Percentiles rank a stretch among this genome's conserved stretches.
phyloP scores from a whole-genome alignment of 2,113 vertebrate species.

The Lates calcarifer region DNA sequence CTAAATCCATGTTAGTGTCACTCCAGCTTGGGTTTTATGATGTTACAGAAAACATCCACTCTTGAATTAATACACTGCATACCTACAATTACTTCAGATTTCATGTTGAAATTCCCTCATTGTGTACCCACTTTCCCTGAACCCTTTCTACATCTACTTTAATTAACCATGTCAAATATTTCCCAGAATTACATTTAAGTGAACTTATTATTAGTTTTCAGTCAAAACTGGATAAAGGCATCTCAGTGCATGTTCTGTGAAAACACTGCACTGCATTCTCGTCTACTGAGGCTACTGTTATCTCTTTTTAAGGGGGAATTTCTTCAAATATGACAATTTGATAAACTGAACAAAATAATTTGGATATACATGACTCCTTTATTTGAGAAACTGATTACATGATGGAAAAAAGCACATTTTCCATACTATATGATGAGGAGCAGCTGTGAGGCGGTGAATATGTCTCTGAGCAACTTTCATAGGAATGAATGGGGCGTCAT shows the following conservation, averaged over 20 bases:
- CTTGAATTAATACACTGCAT: neutral
- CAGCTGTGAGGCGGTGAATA: neutral
- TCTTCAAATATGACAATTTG: neutral
- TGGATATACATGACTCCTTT: neutral
- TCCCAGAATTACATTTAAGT: neutral
- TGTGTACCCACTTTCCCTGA: neutral
- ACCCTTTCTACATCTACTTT: neutral
- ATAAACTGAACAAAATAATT: too few species aligned
- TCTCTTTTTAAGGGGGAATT: neutral
- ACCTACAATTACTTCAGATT: neutral
- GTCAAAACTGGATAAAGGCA: neutral
- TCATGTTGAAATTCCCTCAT: neutral
- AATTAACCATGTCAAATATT: neutral
- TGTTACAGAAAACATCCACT: neutral
- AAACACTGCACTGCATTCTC: too few species aligned
- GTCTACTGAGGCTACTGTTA: too few species aligned
- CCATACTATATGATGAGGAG: neutral
- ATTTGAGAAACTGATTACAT: neutral
- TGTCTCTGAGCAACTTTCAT: neutral
- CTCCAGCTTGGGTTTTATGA: neutral
- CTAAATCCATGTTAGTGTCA: neutral
- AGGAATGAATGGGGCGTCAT: too few species aligned
- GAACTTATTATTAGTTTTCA: neutral
- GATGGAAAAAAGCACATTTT: neutral
- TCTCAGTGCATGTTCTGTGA: neutral